phyloP scores from a whole-genome alignment of 2,113 vertebrate genomes.

The Andinoacara biseriatus region DNA sequence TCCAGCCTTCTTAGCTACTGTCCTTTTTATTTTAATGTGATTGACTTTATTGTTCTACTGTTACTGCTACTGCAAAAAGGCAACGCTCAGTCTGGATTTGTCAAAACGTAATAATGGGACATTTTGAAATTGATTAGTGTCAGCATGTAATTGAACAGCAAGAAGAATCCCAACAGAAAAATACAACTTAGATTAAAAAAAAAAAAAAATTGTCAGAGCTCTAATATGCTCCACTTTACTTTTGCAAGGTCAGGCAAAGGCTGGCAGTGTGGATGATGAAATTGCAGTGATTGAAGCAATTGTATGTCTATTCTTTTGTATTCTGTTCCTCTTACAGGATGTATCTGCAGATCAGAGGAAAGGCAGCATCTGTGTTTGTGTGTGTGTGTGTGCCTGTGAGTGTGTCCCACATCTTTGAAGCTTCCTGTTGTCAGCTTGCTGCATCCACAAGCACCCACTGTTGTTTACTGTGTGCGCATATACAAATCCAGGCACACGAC shows the following conservation, averaged over 20 bases:
- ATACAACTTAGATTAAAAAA: neutral
- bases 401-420: constrained; percentile 36
- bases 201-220: neutral
- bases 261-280: constrained; percentile 14
- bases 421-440: constrained; percentile 25
- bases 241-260: constrained; percentile 14
- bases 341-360: constrained; percentile 54
- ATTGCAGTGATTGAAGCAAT: constrained; percentile 30
- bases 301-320: constrained; percentile 40
- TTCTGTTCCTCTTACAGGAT: constrained; percentile 32
- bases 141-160: neutral
- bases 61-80: neutral
- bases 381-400: neutral
- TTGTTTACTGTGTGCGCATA: neutral
- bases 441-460: neutral
- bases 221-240: neutral
- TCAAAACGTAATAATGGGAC: neutral
- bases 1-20: neutral
- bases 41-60: neutral
- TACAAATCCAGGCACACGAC: constrained; percentile 24
- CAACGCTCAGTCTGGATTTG: neutral
- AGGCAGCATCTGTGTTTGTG: constrained; percentile 26
- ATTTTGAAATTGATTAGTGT: neutral
- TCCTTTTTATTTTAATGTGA: neutral
- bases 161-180: neutral